phyloP scores from a whole-genome alignment of 2,797 vertebrate genomes.

The Tiaroga cobitis region DNA sequence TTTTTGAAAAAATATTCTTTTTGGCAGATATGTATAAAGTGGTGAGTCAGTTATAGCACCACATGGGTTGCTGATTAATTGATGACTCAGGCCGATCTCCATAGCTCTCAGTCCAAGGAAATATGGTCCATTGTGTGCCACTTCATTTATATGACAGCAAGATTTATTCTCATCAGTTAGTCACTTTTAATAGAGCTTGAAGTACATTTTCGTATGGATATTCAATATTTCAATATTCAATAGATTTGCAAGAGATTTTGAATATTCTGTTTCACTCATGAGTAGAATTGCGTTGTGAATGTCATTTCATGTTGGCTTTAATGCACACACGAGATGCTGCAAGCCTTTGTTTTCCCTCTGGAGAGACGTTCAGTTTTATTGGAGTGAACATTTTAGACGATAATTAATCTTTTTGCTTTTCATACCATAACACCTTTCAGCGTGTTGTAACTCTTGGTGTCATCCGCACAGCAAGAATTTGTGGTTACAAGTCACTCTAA shows the following conservation, averaged over 20 bases:
- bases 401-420: constrained; percentile 42
- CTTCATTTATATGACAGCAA: constrained; percentile 40
- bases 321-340: background rate
- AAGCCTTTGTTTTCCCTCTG: constrained; percentile 17
- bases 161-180: constrained; percentile 43
- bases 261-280: background rate
- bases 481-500: background rate
- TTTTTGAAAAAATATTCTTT: background rate
- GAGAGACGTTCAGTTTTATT: constrained; percentile 13
- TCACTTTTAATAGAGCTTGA: constrained; percentile 12
- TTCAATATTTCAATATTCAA: background rate
- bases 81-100: constrained; percentile 52
- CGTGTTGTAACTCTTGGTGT: constrained; percentile 8
- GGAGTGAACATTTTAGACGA: constrained; percentile 17
- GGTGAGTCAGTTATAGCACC: constrained; percentile 48
- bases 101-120: constrained; percentile 19
- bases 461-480: background rate
- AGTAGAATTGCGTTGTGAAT: background rate
- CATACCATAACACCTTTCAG: constrained; percentile 32
- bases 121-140: constrained; percentile 43
- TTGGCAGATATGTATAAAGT: constrained; percentile 29
- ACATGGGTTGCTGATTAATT: constrained; percentile 34
- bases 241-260: background rate
- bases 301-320: background rate
- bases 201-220: constrained; percentile 7